These are phyloP conservation scores for Drosophila tripunctata DNA, from an alignment of 2,888 invertebrate species.

Conservation along the genomic window DNA sequence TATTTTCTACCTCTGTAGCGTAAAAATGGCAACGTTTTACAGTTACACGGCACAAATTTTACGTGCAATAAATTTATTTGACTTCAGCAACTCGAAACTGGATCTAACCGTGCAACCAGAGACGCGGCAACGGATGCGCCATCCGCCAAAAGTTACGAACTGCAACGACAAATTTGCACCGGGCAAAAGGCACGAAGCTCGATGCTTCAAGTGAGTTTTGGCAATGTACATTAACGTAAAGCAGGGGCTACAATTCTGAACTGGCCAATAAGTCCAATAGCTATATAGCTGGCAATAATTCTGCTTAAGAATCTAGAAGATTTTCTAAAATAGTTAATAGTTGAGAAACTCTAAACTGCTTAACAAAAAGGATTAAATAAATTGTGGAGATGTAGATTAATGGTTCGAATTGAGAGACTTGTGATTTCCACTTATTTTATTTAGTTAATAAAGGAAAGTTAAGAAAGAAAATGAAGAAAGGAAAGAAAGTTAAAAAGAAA, in stretches of 20 bases:
- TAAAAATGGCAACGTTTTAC: constrained; percentile 41
- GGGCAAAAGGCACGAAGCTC: constrained; percentile 8
- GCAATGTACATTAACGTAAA: constrained; percentile 19
- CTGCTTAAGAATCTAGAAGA: too few species aligned
- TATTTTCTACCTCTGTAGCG: constrained; percentile 46
- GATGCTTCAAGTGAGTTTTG: constrained; percentile 16
- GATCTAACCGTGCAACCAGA: background rate
- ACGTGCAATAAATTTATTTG: constrained; percentile 72
- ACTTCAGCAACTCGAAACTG: constrained; percentile 34
- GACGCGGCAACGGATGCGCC: constrained; percentile 28
- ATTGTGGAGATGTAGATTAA: too few species aligned
- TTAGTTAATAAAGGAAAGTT: too few species aligned
- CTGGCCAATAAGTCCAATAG: constrained; percentile 1
- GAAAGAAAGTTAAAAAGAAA: too few species aligned
- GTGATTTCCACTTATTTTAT: too few species aligned
- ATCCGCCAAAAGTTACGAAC: constrained; percentile 30
- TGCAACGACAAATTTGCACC: constrained; percentile 25
- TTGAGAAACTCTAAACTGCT: too few species aligned
- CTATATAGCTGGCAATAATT: background rate
- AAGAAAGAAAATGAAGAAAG: too few species aligned
- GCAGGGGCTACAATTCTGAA: background rate
- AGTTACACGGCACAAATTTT: constrained; percentile 62
- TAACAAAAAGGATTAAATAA: too few species aligned
- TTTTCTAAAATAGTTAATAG: too few species aligned
- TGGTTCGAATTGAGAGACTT: too few species aligned